Evolutionary conservation across 2,888 invertebrate genomes (phyloP).

Genomic region (Capitulum mitella): DNA sequence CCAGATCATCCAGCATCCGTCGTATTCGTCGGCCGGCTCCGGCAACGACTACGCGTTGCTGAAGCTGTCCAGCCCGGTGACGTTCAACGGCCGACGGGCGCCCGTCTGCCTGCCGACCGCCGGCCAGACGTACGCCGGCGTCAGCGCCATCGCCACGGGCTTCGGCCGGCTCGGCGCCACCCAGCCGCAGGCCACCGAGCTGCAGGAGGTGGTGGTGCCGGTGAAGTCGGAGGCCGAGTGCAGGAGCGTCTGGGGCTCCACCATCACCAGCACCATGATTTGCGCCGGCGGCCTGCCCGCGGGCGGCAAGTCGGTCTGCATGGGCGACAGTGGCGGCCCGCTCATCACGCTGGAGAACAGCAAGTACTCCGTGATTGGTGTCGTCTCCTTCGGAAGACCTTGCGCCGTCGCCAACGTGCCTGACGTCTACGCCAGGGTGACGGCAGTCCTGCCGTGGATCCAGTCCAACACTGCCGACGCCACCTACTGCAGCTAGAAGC

Average conservation of each 20-base stretch:
- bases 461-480: neutral
- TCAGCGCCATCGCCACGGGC: neutral
- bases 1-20: neutral
- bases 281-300: too few relatives aligned
- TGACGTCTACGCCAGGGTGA: neutral
- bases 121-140: too few relatives aligned
- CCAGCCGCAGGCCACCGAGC: neutral
- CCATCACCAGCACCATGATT: neutral
- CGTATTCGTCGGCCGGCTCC: neutral
- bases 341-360: too few relatives aligned
- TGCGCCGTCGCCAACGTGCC: neutral
- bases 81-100: neutral
- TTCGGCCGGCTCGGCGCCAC: neutral
- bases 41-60: neutral
- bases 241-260: neutral
- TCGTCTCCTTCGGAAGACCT: constrained; percentile 16
- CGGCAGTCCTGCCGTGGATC: constrained; percentile 18
- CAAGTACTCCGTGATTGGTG: constrained; percentile 6
- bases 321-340: too few relatives aligned
- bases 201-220: neutral
- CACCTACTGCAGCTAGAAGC: too few relatives aligned
- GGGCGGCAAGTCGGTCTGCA: constrained; percentile 20
- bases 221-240: neutral
- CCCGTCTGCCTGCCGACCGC: too few relatives aligned
- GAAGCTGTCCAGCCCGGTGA: too few relatives aligned